These are phyloP conservation scores for Drosophila kuntzei DNA, from an alignment of 2,888 invertebrate species.

Conservation along the genomic window DNA sequence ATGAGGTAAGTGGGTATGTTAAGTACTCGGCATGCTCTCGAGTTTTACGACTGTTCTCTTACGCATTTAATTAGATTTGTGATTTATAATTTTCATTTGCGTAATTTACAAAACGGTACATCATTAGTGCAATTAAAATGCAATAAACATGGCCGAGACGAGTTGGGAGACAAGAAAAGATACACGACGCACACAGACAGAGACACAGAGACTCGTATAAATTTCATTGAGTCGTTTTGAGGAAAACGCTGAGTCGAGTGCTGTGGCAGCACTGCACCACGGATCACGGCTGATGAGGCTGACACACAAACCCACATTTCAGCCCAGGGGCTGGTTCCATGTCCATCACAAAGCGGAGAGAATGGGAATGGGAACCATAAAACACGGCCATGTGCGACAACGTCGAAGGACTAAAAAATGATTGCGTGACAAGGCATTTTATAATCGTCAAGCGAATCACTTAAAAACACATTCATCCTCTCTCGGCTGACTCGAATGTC, in stretches of 20 bases:
- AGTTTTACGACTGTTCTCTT: conserved; percentile 35
- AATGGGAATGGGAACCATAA: conserved; percentile 43
- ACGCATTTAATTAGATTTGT: conserved; percentile 52
- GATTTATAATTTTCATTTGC: conserved; percentile 65
- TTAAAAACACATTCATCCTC: conserved; percentile 69
- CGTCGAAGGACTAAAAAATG: conserved; percentile 78
- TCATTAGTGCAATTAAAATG: conserved; percentile 80
- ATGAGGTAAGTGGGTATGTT: conserved; percentile 23
- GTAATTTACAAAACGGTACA: conserved; percentile 74
- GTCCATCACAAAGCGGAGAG: conserved; percentile 6
- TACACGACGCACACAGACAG: conserved; percentile 31
- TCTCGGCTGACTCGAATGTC: conserved; percentile 14
- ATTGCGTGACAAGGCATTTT: conserved; percentile 82
- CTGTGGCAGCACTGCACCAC: conserved; percentile 1
- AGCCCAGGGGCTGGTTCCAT: conserved; percentile 14
- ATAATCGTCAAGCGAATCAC: conserved; percentile 77
- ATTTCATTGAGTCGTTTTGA: conserved; percentile 78
- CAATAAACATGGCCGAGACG: conserved; percentile 61
- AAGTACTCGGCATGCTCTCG: conserved; percentile 24
- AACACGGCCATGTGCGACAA: conserved; percentile 63
- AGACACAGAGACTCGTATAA: conserved; percentile 65
- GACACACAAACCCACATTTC: conserved; percentile 68
- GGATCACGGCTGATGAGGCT: conserved; percentile 30
- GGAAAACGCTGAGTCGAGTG: conserved; percentile 57
- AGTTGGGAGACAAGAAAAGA: conserved; percentile 7